Evolutionary conservation across 2,888 invertebrate genomes (phyloP).

Genomic region (Xylota segnis): DNA sequence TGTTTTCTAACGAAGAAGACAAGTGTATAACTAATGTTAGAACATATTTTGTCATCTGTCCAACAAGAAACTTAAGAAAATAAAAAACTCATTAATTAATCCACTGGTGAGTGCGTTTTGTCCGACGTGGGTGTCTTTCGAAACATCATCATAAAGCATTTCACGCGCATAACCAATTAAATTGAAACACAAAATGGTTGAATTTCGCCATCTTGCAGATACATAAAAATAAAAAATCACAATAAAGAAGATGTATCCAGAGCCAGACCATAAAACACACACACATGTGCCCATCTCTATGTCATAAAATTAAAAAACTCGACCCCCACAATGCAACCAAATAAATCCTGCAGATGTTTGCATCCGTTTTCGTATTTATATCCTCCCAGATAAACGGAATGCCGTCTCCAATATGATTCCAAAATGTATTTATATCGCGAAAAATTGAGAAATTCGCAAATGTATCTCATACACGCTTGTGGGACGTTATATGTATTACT

Average conservation of each 20-base stretch:
- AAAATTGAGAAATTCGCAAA: slow-evolving; percentile 9
- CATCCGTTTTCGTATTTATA: slow-evolving; percentile 44
- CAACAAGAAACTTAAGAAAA: not conserved
- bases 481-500: slow-evolving; percentile 33
- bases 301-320: slow-evolving; percentile 11
- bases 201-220: slow-evolving; percentile 13
- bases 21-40: not conserved
- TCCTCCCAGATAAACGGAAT: slow-evolving; percentile 29
- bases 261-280: slow-evolving; percentile 25
- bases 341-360: slow-evolving; percentile 39
- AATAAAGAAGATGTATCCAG: not conserved
- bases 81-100: slow-evolving; percentile 11
- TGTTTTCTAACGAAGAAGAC: not conserved
- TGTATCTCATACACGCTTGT: slow-evolving; percentile 4
- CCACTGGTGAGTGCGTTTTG: slow-evolving; percentile 14
- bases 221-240: not conserved
- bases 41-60: slow-evolving; percentile 19
- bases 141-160: slow-evolving; percentile 11
- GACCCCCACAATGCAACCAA: slow-evolving; percentile 66
- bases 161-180: slow-evolving; percentile 16
- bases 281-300: not conserved
- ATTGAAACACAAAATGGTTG: slow-evolving; percentile 1
- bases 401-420: slow-evolving; percentile 51
- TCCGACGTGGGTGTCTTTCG: slow-evolving; percentile 5
- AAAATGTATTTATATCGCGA: slow-evolving; percentile 58